A percentile compares a stretch with the other conserved stretches of the same genome.
phyloP scores from a whole-genome alignment of 2,888 invertebrate genomes.

The Sarcophaga subvicina region DNA sequence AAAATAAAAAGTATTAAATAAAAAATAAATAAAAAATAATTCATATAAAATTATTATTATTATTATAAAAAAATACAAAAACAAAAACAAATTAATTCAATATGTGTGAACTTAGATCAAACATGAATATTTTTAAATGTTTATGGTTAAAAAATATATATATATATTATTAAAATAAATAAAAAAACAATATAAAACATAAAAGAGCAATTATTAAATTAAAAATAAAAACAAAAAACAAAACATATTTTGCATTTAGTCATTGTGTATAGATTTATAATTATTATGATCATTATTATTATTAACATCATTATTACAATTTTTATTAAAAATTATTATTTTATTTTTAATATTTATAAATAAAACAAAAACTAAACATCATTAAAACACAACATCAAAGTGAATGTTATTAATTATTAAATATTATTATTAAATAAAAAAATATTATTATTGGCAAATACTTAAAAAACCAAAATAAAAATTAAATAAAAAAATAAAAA shows the following conservation, averaged over 20 bases:
- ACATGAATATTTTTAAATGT: slow-evolving; percentile 74
- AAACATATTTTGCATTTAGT: slow-evolving; percentile 71
- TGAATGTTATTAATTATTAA: slow-evolving; percentile 67
- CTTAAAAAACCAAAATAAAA: slow-evolving; percentile 57
- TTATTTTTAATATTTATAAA: slow-evolving; percentile 45
- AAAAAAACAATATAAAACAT: slow-evolving; percentile 58
- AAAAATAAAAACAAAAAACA: slow-evolving; percentile 18
- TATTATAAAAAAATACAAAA: slow-evolving; percentile 36
- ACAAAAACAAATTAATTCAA: slow-evolving; percentile 56
- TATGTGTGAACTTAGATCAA: slow-evolving; percentile 69
- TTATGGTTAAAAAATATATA: slow-evolving; percentile 72
- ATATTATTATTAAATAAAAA: background rate
- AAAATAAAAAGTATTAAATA: slow-evolving; percentile 28
- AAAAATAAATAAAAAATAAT: slow-evolving; percentile 31
- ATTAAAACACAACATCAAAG: slow-evolving; percentile 55
- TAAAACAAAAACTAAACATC: slow-evolving; percentile 48
- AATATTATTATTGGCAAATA: slow-evolving; percentile 61
- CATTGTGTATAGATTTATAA: slow-evolving; percentile 69
- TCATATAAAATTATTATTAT: slow-evolving; percentile 52
- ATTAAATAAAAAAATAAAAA: background rate
- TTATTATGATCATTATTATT: slow-evolving; percentile 44
- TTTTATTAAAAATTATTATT: slow-evolving; percentile 15
- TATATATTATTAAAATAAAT: slow-evolving; percentile 19
- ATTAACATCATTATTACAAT: too few relatives aligned
- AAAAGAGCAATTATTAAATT: slow-evolving; percentile 72